Percentiles rank a stretch among this genome's conserved stretches.
phyloP scores from a whole-genome alignment of 2,113 vertebrate genomes.

The Merops nubicus region DNA sequence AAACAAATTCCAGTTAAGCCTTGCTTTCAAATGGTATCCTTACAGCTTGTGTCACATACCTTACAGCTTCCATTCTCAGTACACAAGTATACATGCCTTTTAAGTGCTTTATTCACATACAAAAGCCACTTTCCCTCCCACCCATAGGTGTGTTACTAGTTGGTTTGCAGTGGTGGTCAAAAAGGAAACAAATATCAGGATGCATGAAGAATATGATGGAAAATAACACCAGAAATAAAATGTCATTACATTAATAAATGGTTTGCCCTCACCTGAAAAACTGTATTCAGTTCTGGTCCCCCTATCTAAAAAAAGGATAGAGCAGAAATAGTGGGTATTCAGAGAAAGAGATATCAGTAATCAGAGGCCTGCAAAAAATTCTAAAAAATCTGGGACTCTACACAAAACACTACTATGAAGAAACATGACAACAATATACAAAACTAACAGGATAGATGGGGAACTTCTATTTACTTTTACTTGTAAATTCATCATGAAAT shows the following conservation, averaged over 20 bases:
- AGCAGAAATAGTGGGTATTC: conserved; percentile 14
- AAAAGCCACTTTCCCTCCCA: background rate
- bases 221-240: conserved; percentile 8
- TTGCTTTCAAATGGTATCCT: background rate
- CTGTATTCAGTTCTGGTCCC: conserved; percentile 39
- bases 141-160: background rate
- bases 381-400: background rate
- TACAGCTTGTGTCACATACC: background rate
- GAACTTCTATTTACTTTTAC: background rate
- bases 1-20: background rate
- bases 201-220: background rate
- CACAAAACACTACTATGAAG: background rate
- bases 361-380: background rate
- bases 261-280: conserved; percentile 46
- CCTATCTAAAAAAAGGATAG: conserved; percentile 37
- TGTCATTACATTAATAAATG: background rate
- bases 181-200: background rate
- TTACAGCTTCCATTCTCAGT: background rate
- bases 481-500: background rate
- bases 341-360: background rate
- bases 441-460: background rate
- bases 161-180: background rate
- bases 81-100: background rate
- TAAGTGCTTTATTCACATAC: background rate
- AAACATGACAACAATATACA: background rate